A percentile compares a stretch with the other conserved stretches of the same genome.
phyloP scores from a whole-genome alignment of 2,888 invertebrate genomes.

The Ochropleura plecta region DNA sequence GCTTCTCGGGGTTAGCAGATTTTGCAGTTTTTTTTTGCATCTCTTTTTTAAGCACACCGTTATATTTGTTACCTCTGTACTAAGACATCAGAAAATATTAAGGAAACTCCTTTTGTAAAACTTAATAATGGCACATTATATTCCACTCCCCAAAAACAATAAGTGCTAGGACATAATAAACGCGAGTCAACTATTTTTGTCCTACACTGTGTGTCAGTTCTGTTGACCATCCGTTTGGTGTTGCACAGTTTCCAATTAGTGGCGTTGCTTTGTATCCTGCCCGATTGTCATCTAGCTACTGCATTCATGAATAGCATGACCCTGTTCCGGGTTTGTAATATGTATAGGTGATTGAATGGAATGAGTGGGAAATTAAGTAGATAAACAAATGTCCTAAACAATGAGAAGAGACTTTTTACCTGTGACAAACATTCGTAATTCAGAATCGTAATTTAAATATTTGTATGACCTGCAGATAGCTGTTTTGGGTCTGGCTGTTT shows the following conservation, averaged over 20 bases:
- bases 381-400: not conserved
- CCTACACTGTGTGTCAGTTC: slow-evolving; percentile 64
- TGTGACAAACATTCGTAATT: too few relatives aligned
- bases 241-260: slow-evolving; percentile 83
- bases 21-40: not conserved
- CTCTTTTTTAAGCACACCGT: not conserved
- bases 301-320: slow-evolving; percentile 52
- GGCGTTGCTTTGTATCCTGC: slow-evolving; percentile 75
- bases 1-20: too few relatives aligned
- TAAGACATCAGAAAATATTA: not conserved
- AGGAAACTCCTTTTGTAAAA: not conserved
- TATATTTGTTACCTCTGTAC: not conserved
- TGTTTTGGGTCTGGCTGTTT: too few relatives aligned
- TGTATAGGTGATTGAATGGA: not conserved
- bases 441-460: too few relatives aligned
- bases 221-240: slow-evolving; percentile 77
- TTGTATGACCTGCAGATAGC: too few relatives aligned
- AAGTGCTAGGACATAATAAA: slow-evolving; percentile 1
- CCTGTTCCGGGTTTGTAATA: slow-evolving; percentile 12
- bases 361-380: not conserved
- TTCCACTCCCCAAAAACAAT: not conserved
- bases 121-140: not conserved
- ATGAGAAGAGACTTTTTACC: not conserved
- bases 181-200: slow-evolving; percentile 1
- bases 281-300: slow-evolving; percentile 66